Evolutionary conservation across 2,888 invertebrate genomes (phyloP).

Genomic region (Ashinkailepas kermadecensis): DNA sequence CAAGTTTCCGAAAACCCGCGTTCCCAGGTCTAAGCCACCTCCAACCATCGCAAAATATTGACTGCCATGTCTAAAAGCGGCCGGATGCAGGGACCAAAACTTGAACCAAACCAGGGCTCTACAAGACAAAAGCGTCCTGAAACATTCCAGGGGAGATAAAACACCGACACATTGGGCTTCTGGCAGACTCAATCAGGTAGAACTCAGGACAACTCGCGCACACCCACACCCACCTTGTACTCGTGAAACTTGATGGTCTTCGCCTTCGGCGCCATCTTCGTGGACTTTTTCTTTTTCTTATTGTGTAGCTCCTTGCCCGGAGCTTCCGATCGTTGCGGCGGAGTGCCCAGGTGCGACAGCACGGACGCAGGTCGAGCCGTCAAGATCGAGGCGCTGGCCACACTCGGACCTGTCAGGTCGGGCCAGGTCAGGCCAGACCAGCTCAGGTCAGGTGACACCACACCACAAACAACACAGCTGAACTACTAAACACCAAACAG

Average conservation of each 20-base stretch:
- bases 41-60: too few relatives aligned
- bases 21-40: too few relatives aligned
- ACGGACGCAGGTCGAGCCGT: slow-evolving; percentile 40
- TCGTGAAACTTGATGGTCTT: slow-evolving; percentile 95
- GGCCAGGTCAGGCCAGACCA: too few relatives aligned
- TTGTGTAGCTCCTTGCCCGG: slow-evolving; percentile 57
- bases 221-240: slow-evolving; percentile 55
- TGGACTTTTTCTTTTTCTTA: slow-evolving; percentile 50
- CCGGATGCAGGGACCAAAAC: too few relatives aligned
- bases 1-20: too few relatives aligned
- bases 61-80: too few relatives aligned
- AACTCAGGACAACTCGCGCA: too few relatives aligned
- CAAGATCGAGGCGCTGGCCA: slow-evolving; percentile 43
- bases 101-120: neutral
- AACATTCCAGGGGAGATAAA: neutral
- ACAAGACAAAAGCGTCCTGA: slow-evolving; percentile 15
- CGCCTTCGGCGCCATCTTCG: slow-evolving; percentile 60
- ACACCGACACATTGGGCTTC: too few relatives aligned
- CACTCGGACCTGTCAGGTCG: slow-evolving; percentile 26
- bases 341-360: slow-evolving; percentile 38
- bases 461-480: too few relatives aligned
- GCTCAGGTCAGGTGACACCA: too few relatives aligned
- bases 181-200: neutral
- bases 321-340: slow-evolving; percentile 40
- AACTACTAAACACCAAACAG: too few relatives aligned